A percentile compares a stretch with the other conserved stretches of the same genome.
Evolutionary conservation across 2,888 invertebrate species (phyloP).

Genomic region (Brenthis ino): DNA sequence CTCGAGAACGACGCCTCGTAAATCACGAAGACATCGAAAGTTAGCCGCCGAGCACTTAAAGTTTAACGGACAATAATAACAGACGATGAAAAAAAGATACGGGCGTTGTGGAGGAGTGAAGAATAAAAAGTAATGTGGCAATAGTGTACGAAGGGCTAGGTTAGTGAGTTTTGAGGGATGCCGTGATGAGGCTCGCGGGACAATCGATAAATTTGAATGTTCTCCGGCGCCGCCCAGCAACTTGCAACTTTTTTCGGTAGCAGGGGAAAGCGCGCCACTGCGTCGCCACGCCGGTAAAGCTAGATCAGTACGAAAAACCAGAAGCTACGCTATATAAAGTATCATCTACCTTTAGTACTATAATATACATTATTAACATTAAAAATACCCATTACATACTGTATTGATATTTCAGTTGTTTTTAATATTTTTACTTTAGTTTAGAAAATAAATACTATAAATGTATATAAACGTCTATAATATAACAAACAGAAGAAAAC

Average conservation of each 20-base stretch:
- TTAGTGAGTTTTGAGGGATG: slow-evolving; percentile 79
- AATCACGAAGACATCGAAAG: slow-evolving; percentile 79
- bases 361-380: neutral
- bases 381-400: neutral
- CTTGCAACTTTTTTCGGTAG: slow-evolving; percentile 81
- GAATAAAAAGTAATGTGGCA: slow-evolving; percentile 78
- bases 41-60: slow-evolving; percentile 80
- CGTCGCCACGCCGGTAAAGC: slow-evolving; percentile 62
- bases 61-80: slow-evolving; percentile 82
- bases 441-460: too few relatives aligned
- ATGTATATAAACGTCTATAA: too few relatives aligned
- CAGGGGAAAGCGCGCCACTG: slow-evolving; percentile 69
- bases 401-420: too few relatives aligned
- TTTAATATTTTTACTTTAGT: too few relatives aligned
- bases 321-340: slow-evolving; percentile 34
- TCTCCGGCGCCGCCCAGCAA: slow-evolving; percentile 76
- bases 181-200: slow-evolving; percentile 78
- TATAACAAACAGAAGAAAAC: too few relatives aligned
- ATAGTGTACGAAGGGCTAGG: slow-evolving; percentile 78
- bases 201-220: slow-evolving; percentile 83
- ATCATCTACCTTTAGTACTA: neutral
- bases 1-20: slow-evolving; percentile 77
- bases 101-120: slow-evolving; percentile 60
- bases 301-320: slow-evolving; percentile 31
- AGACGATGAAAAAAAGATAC: slow-evolving; percentile 73